Evolutionary conservation across 2,797 vertebrate species (phyloP), one percentile per base, ranked within the genome.

Genomic region (Xenentodon cancila): DNA sequence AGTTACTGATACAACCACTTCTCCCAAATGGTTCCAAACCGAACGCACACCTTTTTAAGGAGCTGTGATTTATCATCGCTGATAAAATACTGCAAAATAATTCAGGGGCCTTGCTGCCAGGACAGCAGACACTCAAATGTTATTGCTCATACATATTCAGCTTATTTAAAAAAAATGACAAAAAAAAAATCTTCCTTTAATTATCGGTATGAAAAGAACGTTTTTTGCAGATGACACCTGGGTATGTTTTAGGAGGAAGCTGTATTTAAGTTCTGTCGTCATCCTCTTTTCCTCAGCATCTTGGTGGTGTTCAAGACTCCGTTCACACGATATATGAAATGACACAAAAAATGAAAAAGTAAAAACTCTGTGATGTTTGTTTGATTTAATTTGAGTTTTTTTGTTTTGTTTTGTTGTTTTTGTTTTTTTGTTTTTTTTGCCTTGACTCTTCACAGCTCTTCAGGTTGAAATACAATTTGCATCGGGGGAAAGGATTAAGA

Each of bases 401-500:
- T 93, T 91, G 93, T 16, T 94, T 92, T 94, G 94, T 93, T 94
- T 94, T 91, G 93, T 93, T 93, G 94, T 94, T 94, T 93, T 94
- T 91, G 93, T 93, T 93, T 94, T 92, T 93, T 94, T 94, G 94
- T 94, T 91, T 93, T 89, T 94, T 97, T 95, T 96, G 94, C 95
- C 95, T 97, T 97, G 95, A 95, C 94, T 96, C 96, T 94, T 96
- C 93, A 96, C 94, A 94, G 94, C 94, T 97, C 95, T 98, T 98
- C 96, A 98, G 96, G 97, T 98, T 96, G 94, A 98, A 84, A 96
- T 94, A 95, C 95, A 96, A 94, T 95, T 97, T 96, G 95, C 96
- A 96, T 97, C 94, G 94, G 96, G n/a, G 95, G 95, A 96, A 97
- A 97, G 95, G 95, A 97, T 96, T 96, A 96, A 97, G 94, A 94